Conservation (phyloP, 1,140 invertebrate species). For the Hesperophylax magnus region DNA sequence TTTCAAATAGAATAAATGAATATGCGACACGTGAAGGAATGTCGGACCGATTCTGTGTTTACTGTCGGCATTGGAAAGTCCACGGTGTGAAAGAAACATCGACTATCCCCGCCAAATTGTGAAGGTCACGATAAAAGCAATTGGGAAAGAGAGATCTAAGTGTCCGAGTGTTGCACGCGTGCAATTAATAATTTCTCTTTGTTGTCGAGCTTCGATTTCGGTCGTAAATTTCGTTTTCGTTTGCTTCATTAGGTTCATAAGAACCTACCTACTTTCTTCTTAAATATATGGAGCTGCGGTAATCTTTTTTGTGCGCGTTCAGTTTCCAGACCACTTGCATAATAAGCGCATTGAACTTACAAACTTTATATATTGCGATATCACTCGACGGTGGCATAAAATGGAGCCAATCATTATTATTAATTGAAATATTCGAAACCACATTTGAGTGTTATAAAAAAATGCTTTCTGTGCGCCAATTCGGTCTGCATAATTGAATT, state of each 20-base stretch:
- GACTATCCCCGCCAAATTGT: constrained; percentile 48
- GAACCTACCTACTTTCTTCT: constrained; percentile 6
- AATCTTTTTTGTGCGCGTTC: constrained; percentile 21
- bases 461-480: no score
- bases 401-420: not conserved
- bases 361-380: constrained; percentile 14
- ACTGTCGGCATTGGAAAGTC: constrained; percentile 46
- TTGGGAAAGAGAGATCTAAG: constrained; percentile 50
- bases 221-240: constrained; percentile 37
- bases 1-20: not conserved
- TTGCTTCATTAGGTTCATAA: not conserved
- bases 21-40: constrained; percentile 43
- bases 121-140: constrained; percentile 47
- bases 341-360: constrained; percentile 1
- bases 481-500: no score
- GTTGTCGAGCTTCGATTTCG: constrained; percentile 37
- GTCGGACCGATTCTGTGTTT: constrained; percentile 35
- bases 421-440: no score
- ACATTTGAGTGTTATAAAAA: no score
- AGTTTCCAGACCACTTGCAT: constrained; percentile 18
- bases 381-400: not conserved
- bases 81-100: no score
- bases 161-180: constrained; percentile 29
- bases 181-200: constrained; percentile 53
- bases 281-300: constrained; percentile 3